Conservation (phyloP, 2,797 vertebrate genomes). For the Sciurus vulgaris region DNA sequence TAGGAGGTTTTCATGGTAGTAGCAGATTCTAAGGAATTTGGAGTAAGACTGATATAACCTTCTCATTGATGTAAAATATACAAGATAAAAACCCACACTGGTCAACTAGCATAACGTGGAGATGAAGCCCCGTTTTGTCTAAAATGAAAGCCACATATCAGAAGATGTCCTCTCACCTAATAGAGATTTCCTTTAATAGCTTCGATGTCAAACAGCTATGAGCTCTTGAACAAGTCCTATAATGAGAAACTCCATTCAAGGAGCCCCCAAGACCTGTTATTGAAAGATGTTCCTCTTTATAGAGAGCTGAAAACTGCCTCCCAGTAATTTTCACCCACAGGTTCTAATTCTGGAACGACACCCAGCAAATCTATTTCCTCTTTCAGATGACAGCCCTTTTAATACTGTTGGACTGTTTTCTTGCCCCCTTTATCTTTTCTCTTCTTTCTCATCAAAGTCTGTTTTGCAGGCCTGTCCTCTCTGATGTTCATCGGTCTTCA, state of each 20-base stretch:
- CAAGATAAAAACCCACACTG: not conserved
- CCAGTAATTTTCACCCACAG: slow-evolving; percentile 47
- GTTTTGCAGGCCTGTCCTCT: not conserved
- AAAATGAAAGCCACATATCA: not conserved
- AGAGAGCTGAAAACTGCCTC: slow-evolving; percentile 37
- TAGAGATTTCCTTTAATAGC: not conserved
- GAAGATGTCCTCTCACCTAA: not conserved
- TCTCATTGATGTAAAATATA: not conserved
- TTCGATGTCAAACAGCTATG: not conserved
- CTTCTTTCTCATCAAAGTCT: not conserved
- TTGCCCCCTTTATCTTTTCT: not conserved
- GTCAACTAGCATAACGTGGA: not conserved
- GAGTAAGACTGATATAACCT: not conserved
- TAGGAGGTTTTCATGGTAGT: not conserved
- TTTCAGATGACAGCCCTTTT: slow-evolving; percentile 44
- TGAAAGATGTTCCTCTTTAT: slow-evolving; percentile 51
- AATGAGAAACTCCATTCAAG: not conserved
- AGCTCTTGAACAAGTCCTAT: not conserved
- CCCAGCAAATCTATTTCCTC: slow-evolving; percentile 31
- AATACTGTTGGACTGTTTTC: not conserved
- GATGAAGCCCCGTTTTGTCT: not conserved
- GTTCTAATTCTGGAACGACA: slow-evolving; percentile 62
- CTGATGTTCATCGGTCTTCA: not conserved
- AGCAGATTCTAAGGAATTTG: not conserved
- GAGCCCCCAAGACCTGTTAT: not conserved